These are phyloP conservation scores for Ascidia mentula DNA, from an alignment of 23 tunicate genomes.

Conservation along the genomic window DNA sequence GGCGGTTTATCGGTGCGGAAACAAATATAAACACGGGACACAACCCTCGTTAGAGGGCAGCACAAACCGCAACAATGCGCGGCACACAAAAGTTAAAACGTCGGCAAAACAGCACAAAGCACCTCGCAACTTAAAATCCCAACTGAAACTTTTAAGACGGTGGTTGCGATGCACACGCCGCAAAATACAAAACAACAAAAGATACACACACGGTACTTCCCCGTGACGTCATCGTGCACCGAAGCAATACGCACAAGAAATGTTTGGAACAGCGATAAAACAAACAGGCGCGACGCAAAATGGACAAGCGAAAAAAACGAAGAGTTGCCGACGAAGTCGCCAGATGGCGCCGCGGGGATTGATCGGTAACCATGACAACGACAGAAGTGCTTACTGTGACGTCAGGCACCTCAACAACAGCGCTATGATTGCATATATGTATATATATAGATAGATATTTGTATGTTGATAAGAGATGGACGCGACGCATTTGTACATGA, in stretches of 20 bases:
- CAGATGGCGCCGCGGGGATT: not conserved
- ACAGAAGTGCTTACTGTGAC: slow-evolving; percentile 10
- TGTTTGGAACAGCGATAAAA: not conserved
- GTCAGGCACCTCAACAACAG: slow-evolving; percentile 28
- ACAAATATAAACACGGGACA: no score
- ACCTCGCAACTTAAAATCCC: not conserved
- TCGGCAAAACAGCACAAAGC: no score
- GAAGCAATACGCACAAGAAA: not conserved
- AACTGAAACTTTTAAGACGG: not conserved
- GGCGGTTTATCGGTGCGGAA: no score
- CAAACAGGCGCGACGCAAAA: not conserved
- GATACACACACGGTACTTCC: not conserved
- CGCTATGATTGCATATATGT: slow-evolving; percentile 27
- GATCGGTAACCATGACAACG: slow-evolving; percentile 8
- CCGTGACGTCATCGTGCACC: not conserved
- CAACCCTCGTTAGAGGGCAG: no score
- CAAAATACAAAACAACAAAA: not conserved
- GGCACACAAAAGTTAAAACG: not conserved
- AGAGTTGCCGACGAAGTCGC: not conserved
- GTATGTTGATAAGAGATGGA: not conserved
- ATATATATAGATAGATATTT: not conserved
- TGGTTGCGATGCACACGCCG: not conserved
- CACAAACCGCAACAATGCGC: not conserved
- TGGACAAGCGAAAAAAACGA: not conserved
- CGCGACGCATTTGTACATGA: not conserved